Evolutionary conservation across 2,888 invertebrate species (phyloP).

Genomic region (Aradus depressus): DNA sequence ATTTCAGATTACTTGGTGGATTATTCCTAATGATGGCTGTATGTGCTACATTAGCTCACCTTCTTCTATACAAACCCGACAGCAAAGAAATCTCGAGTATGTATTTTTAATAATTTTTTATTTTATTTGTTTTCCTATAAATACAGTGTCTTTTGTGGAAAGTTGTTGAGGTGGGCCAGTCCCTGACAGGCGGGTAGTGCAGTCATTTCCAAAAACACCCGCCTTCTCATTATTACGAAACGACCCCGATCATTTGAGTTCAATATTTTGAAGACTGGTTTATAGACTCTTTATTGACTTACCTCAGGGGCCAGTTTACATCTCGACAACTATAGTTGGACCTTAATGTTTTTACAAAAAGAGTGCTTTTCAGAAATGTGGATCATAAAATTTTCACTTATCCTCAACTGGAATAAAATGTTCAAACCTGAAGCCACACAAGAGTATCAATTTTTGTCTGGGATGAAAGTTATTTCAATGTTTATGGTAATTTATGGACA

Average conservation of each 20-base stretch:
- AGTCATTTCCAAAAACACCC: too few species aligned
- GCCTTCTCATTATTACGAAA: too few species aligned
- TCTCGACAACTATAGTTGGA: background rate
- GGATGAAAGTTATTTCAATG: slow-evolving; percentile 26
- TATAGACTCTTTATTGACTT: too few species aligned
- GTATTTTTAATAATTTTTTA: background rate
- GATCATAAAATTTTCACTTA: slow-evolving; percentile 12
- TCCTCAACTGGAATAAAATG: slow-evolving; percentile 10
- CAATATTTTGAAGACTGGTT: too few species aligned
- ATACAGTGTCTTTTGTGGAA: too few species aligned
- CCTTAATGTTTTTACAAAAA: background rate
- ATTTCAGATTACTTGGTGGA: slow-evolving; percentile 3
- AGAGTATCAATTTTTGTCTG: slow-evolving; percentile 15
- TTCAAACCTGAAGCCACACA: slow-evolving; percentile 14
- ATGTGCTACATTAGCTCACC: background rate
- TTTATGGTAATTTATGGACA: slow-evolving; percentile 26
- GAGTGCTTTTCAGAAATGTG: slow-evolving; percentile 12
- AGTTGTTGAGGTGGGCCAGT: too few species aligned
- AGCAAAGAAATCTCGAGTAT: background rate
- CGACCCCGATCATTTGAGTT: too few species aligned
- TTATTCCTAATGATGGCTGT: background rate
- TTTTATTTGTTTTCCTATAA: too few species aligned
- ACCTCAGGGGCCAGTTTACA: too few species aligned
- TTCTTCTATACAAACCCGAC: background rate
- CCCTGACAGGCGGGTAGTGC: too few species aligned